Base-by-base conservation (phyloP, 2,113 vertebrate genomes). In the Phaethon lepturus region DNA sequence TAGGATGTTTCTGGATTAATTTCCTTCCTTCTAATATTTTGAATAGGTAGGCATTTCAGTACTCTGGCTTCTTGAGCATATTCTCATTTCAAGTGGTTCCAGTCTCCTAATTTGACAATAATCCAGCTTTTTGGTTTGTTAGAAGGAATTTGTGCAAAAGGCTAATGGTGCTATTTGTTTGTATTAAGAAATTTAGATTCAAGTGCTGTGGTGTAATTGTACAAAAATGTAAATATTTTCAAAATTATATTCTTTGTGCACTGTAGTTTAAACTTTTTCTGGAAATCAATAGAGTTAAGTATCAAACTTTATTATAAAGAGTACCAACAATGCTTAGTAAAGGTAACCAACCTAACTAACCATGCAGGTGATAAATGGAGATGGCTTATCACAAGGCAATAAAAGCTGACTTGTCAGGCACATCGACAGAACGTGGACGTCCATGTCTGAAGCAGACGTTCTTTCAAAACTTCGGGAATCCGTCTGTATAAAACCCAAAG, bases 171-270 rank as follows among this genome's bases (percentile, higher is more conserved):
- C 96, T 97, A 97, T 88, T 94, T 85, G 96, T 97, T 96, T 96
- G 95, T 96, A 95, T 95, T 87, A 56, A 93, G 84, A 93, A 72
- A 88, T 40, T 90, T 86, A 94, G 95, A 91, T 95, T 90, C 28
- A 79, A 90, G 96, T 96, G 93, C 92, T 96, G 96, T 95, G 96
- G 95, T 97, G 96, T 96, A 62, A 45, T 10, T 98, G 97, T 97
- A 97, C 83, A 97, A 66, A 96, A 75, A 8, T 98, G 97, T 97
- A 96, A 96, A 97, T 98, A 98, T 58, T 93, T 97, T 95, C 96
- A 86, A 82, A 80, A 75, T 88, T 90, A 86, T 95, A 94, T 97
- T 95, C 95, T 97, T 96, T 96, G 96, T 97, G 96, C 97, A 90
- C 96, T 94, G 88, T 88, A 97, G 95, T 88, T 88, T 86, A 83